These are phyloP conservation scores for Ariolimax columbianus DNA, from an alignment of 2,888 invertebrate genomes.

Conservation along the genomic window DNA sequence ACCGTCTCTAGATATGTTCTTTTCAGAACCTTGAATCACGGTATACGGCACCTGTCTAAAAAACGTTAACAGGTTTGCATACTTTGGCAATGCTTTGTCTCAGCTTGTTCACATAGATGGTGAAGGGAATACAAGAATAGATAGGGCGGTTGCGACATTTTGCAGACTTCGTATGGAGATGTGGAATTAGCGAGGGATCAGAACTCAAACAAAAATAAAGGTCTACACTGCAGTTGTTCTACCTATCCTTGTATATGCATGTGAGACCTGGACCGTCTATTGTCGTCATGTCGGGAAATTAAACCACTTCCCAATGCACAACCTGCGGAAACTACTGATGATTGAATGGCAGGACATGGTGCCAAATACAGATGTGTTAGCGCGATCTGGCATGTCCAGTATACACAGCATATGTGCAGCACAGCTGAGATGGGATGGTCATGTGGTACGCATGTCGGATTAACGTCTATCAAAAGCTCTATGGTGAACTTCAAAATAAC, in stretches of 20 bases:
- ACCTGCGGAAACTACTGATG: not conserved
- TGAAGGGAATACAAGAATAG: too few species aligned
- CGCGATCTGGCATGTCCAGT: not conserved
- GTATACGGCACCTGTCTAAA: too few species aligned
- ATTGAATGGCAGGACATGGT: not conserved
- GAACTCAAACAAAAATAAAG: too few species aligned
- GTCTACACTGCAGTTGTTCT: too few species aligned
- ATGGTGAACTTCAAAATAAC: not conserved
- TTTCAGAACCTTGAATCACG: too few species aligned
- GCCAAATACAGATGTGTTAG: not conserved
- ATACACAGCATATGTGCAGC: not conserved
- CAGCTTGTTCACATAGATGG: too few species aligned
- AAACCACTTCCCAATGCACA: not conserved
- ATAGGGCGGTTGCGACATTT: too few species aligned
- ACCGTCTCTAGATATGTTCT: too few species aligned
- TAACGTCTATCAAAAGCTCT: not conserved
- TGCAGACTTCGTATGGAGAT: too few species aligned
- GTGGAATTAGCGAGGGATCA: too few species aligned
- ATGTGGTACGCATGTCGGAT: not conserved
- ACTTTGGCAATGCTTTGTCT: too few species aligned
- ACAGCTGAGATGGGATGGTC: not conserved
- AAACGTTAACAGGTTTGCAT: too few species aligned
- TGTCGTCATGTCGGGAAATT: not conserved
- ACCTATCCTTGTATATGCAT: not conserved
- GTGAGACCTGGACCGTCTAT: not conserved